Base-by-base conservation (phyloP, 2,888 invertebrate species). In the Charanyca ferruginea region DNA sequence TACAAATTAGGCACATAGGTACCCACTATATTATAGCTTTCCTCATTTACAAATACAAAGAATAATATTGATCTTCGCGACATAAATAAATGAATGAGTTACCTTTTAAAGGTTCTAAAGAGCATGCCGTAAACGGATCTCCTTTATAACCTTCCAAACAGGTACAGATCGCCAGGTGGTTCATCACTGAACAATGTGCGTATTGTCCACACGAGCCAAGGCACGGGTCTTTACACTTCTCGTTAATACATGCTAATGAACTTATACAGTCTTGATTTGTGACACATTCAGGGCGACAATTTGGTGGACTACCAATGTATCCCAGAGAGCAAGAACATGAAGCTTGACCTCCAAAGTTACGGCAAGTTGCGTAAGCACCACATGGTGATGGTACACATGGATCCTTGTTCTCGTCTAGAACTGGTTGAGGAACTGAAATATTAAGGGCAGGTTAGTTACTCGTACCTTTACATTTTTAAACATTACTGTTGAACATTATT, bases 361-460 rank as follows among this genome's bases (percentile, higher is more conserved):
- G 94, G 79, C 97, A 97, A 59, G 95, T 91, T 11, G 97, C 96
- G 85, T 96, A 96, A n/a, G 96, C 91, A 42, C 97, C 97, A 85
- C 97, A 97, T 0, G 97, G 97, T 9, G 97, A 97, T 49, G 97
- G 97, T 13, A 96, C 90, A 84, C 97, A 97, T 2, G 97, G 97
- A 87, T 97, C 96, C 84, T 84, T 90, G 16, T 83, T 79, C 79
- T 96, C 94, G 59, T 92, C 89, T 45, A 90, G 68, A 52, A 88
- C 84, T 41, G 95, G 95, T 75, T 88, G 88, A 58, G 88, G 77
- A 38, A 87, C 94, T 93, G 82, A 78, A 89, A 88, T 25, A 75
- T 35, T 69, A 78, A 3, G n/a, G 6, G 4, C 2, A 18, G 9
- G 9, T 44, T 49, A 4, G 6, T 44, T 48, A 18, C 11, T 7